phyloP scores from a whole-genome alignment of 2,113 vertebrate species.

The Menura novaehollandiae region DNA sequence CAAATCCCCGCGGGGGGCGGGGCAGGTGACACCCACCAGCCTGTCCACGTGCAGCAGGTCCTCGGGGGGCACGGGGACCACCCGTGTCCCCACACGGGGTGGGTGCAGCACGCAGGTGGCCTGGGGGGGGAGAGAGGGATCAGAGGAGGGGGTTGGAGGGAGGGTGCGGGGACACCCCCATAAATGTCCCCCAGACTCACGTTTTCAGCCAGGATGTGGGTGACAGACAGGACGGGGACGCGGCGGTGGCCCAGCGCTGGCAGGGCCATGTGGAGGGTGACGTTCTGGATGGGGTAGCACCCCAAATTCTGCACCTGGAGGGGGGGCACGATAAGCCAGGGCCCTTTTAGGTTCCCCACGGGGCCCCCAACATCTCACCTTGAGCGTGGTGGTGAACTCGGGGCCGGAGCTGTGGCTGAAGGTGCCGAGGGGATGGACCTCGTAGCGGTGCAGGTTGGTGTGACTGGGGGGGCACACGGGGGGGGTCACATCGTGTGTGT shows the following conservation, averaged over 20 bases:
- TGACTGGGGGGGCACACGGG: slow-evolving; percentile 62
- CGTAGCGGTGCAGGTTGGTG: slow-evolving; percentile 86
- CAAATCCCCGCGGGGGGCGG: background rate
- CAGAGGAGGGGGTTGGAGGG: background rate
- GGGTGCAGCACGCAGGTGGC: background rate
- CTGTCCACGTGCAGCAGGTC: background rate
- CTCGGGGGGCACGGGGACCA: background rate
- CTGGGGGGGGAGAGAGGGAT: background rate
- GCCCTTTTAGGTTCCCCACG: fast-evolving
- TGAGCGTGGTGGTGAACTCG: slow-evolving; percentile 85
- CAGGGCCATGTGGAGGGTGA: slow-evolving; percentile 79
- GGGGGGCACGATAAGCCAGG: background rate
- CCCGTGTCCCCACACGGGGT: background rate
- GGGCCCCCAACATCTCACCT: slow-evolving; percentile 58
- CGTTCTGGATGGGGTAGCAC: slow-evolving; percentile 78
- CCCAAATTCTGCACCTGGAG: slow-evolving; percentile 88
- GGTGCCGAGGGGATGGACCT: slow-evolving; percentile 82
- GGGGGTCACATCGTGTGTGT: background rate
- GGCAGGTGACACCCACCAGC: background rate
- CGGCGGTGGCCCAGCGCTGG: slow-evolving; percentile 80
- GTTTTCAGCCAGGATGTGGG: slow-evolving; percentile 76
- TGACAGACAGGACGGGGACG: slow-evolving; percentile 80
- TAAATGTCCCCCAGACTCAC: slow-evolving; percentile 73
- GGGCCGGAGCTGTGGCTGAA: slow-evolving; percentile 79
- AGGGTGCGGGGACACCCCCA: background rate